Base-by-base conservation (phyloP, 2,797 vertebrate genomes). In the Danio kyathit region DNA sequence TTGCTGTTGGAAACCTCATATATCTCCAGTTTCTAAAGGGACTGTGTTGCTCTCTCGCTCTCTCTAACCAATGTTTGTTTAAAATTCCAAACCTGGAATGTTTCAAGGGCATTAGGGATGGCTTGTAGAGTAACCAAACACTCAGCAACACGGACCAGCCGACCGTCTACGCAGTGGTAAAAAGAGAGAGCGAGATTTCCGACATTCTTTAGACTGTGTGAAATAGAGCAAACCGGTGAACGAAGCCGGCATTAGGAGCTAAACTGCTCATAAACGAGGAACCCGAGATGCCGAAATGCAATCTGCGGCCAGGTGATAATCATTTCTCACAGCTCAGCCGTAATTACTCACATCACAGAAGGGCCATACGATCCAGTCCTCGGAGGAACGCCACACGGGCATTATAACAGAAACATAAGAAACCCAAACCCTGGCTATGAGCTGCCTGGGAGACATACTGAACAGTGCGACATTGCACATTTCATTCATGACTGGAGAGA, bases 271-370 rank as follows among this genome's bases (percentile, higher is more conserved):
- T 91, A 91, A 91, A 92, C 80, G 83, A 82, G 17, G 17, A 12
- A 84, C 81, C 86, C 84, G 83, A 85, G 76, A 64, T 80, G 78
- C 88, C 84, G 92, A 93, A 93, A 93, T 57, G 49, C 17, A 75
- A 92, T 87, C 89, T 83, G 29, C 10, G 43, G 11, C 89, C 92
- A 94, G 91, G 91, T 93, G 92, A 93, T 88, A 93, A 84, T 65
- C 84, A 86, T 92, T 91, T 89, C 88, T 92, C 82, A 85, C 81
- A 56, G 87, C 86, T 77, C 67, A 7, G 69, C 17, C 52, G 21
- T 51, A 83, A 83, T 76, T 76, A 72, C 67, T 86, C 79, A 79
- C 46, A 69, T 74, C 72, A 75, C 71, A 63, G 71, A 75, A 54
- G 44, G 54, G 73, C 74, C 71, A 81, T 79, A 52, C 60, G 61